phyloP scores from a whole-genome alignment of 2,113 vertebrate genomes.

The Hiodon tergisus region DNA sequence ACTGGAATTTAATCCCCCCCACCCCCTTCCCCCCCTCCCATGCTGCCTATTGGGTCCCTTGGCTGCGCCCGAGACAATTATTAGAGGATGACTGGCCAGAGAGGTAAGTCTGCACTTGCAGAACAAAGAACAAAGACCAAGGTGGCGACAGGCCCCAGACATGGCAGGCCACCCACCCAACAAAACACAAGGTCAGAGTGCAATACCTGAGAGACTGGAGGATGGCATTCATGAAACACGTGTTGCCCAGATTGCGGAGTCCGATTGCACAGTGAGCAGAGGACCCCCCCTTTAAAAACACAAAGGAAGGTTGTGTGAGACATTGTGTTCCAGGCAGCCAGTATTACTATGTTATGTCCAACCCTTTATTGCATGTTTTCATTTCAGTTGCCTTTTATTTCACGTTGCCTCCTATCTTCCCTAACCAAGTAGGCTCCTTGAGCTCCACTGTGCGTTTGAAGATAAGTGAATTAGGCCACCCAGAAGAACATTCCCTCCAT shows the following conservation, averaged over 20 bases:
- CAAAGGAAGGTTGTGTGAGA: background rate
- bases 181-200: constrained; percentile 1
- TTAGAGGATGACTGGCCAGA: constrained; percentile 47
- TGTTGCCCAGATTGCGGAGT: constrained; percentile 91
- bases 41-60: constrained; percentile 42
- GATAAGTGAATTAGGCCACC: background rate
- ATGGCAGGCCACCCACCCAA: constrained; percentile 22
- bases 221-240: constrained; percentile 98
- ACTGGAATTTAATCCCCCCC: background rate
- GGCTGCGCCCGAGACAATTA: constrained; percentile 47
- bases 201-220: constrained; percentile 94
- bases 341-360: background rate
- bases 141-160: constrained; percentile 20
- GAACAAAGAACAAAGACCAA: constrained; percentile 20
- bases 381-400: background rate
- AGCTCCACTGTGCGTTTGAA: background rate
- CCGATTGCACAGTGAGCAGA: constrained; percentile 81
- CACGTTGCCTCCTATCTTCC: background rate
- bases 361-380: background rate
- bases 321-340: too few relatives aligned
- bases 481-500: background rate
- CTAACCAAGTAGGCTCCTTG: background rate
- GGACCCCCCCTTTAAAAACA: constrained; percentile 67
- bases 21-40: constrained; percentile 18
- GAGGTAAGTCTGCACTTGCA: constrained; percentile 26